Evolutionary conservation across 2,113 vertebrate species (phyloP).

Genomic region (Xerus inauris): DNA sequence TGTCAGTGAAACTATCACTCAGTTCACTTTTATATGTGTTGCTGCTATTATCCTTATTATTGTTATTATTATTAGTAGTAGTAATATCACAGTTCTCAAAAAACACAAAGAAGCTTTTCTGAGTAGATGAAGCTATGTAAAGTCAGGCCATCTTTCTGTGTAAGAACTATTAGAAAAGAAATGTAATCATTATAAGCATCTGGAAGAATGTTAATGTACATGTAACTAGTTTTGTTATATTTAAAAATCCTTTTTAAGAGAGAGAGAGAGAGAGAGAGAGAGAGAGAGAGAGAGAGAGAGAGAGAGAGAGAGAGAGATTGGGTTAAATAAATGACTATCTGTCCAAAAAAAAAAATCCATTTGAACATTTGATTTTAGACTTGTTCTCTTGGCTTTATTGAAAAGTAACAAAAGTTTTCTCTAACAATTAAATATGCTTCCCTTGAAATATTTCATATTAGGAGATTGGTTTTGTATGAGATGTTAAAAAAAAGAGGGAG

Average conservation of each 20-base stretch:
- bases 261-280: too few relatives aligned
- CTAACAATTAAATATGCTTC: constrained; percentile 6
- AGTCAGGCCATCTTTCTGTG: not conserved
- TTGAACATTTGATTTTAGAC: constrained; percentile 47
- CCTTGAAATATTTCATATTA: constrained; percentile 8
- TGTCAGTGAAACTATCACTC: not conserved
- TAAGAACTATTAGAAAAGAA: not conserved
- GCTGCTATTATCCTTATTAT: not conserved
- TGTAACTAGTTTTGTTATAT: constrained; percentile 43
- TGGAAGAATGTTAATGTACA: not conserved
- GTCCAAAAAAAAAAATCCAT: too few relatives aligned
- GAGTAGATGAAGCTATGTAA: not conserved
- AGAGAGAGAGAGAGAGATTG: too few relatives aligned
- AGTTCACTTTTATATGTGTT: not conserved
- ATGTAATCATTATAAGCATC: not conserved
- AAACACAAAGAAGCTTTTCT: not conserved
- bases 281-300: too few relatives aligned
- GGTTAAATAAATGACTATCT: too few relatives aligned
- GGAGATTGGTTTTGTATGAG: not conserved
- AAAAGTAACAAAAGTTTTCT: not conserved
- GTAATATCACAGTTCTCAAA: not conserved
- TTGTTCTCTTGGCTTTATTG: not conserved
- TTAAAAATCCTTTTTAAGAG: not conserved
- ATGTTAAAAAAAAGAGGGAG: not conserved
- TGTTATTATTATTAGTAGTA: not conserved